Base-by-base conservation (phyloP, 1,140 invertebrate species). In the Dinoponera quadriceps region DNA sequence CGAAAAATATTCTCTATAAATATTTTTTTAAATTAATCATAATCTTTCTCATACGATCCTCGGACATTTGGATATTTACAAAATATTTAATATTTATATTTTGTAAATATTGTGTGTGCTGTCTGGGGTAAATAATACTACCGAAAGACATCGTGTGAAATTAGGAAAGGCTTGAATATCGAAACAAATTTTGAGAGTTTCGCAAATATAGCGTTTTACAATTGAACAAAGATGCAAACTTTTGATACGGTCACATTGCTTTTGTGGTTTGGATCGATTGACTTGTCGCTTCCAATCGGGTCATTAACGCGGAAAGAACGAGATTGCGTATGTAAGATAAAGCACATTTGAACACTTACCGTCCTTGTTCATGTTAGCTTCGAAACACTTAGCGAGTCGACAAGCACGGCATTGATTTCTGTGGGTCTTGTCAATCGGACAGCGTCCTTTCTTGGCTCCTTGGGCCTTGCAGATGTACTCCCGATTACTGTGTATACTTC, bases 321-420 rank as follows among this genome's bases (percentile, higher is more conserved):
- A 16, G 14, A 44, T 22, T 9, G 20, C 11, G 38, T 20, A 14
- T 59, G 13, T 44, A 5, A 13, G 13, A n/a, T 9, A 11, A 29
- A 14, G 2, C 27, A 51, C 4, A 16, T 62, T 51, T 38, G 9
- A 25, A 59, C 11, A 96, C 98, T 98, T 95, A 99, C 99, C 98
- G 95, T 99, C 98, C 96, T 99, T 99, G 93, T 99, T 99, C 99
- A 99, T 99, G 85, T 98, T 97, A 55, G 98, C 98, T 93, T 98
- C 97, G 92, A 99, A 98, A 94, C 99, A 99, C 95, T 99, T 99
- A 90, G 97, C 98, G 27, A 99, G 96, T 63, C 99, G 95, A 93
- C 99, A 99, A 87, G 98, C 98, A 72, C 99, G 95, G 94, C 99
- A 99, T 95, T 99, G 98, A 95, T 99, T 99, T 54, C 98, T 95